phyloP scores from a whole-genome alignment of 2,113 vertebrate species.

The Chloropsis hardwickii region DNA sequence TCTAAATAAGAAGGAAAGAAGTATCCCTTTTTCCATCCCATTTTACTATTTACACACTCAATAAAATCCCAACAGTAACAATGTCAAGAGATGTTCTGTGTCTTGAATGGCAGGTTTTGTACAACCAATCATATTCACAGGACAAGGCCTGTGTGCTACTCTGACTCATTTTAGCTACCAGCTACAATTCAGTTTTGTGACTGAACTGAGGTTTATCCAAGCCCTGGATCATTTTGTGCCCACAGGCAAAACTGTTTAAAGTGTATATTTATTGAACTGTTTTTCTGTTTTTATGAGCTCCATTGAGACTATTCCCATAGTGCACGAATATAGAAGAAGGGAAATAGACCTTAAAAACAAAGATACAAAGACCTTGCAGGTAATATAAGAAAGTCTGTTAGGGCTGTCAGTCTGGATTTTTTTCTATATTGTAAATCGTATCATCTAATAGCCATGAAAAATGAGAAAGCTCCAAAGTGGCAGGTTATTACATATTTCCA shows the following conservation, averaged over 20 bases:
- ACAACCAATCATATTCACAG: not conserved
- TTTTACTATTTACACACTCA: not conserved
- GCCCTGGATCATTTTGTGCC: not conserved
- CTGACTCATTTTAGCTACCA: not conserved
- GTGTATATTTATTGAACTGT: not conserved
- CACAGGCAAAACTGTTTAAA: not conserved
- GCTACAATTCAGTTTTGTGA: not conserved
- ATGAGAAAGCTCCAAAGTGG: not conserved
- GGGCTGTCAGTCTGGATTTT: not conserved
- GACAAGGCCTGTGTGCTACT: not conserved
- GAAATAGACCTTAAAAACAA: slow-evolving; percentile 34
- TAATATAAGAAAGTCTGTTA: not conserved
- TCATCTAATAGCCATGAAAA: not conserved
- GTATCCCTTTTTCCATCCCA: not conserved
- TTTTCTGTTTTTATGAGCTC: slow-evolving; percentile 20
- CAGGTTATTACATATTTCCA: not conserved
- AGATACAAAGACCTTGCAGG: slow-evolving; percentile 6
- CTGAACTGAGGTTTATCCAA: not conserved
- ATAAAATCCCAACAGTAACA: not conserved
- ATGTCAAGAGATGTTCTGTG: not conserved
- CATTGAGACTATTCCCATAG: not conserved
- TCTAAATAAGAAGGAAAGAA: not conserved
- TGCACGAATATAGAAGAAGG: not conserved
- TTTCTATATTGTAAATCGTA: not conserved
- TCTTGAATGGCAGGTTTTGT: not conserved